Evolutionary conservation across 2,113 vertebrate genomes (phyloP).

Genomic region (Tichodroma muraria): DNA sequence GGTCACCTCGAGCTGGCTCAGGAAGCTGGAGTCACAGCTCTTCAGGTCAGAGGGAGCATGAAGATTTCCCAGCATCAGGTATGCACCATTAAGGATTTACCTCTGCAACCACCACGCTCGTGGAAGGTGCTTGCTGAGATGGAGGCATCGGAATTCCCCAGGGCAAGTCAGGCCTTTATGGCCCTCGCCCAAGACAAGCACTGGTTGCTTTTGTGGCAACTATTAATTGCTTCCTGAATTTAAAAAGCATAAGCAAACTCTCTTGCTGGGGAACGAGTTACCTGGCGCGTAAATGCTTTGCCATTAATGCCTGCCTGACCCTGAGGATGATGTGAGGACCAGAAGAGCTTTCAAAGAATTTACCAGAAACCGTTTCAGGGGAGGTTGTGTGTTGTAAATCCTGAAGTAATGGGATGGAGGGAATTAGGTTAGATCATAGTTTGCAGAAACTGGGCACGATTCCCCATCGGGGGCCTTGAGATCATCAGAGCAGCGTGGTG

Average conservation of each 20-base stretch:
- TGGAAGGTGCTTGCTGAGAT: not conserved
- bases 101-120: rapidly evolving
- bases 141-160: not conserved
- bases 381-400: constrained; percentile 68
- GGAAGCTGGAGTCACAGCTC: not conserved
- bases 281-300: constrained; percentile 37
- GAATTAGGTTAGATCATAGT: constrained; percentile 72
- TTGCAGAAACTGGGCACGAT: constrained; percentile 62
- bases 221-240: constrained; percentile 76
- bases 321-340: constrained; percentile 57
- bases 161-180: not conserved
- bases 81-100: not conserved
- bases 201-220: constrained; percentile 54
- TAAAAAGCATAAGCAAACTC: constrained; percentile 53
- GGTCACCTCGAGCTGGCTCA: not conserved
- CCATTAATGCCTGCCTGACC: constrained; percentile 68
- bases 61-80: not conserved
- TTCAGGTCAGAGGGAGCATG: not conserved
- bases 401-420: constrained; percentile 57
- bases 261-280: constrained; percentile 58
- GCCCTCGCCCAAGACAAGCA: constrained; percentile 8
- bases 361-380: constrained; percentile 72
- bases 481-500: not conserved
- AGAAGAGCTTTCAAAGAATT: constrained; percentile 68
- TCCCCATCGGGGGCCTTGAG: constrained; percentile 24